Evolutionary conservation across 2,113 vertebrate genomes (phyloP).

Genomic region (Odontophorus gujanensis): DNA sequence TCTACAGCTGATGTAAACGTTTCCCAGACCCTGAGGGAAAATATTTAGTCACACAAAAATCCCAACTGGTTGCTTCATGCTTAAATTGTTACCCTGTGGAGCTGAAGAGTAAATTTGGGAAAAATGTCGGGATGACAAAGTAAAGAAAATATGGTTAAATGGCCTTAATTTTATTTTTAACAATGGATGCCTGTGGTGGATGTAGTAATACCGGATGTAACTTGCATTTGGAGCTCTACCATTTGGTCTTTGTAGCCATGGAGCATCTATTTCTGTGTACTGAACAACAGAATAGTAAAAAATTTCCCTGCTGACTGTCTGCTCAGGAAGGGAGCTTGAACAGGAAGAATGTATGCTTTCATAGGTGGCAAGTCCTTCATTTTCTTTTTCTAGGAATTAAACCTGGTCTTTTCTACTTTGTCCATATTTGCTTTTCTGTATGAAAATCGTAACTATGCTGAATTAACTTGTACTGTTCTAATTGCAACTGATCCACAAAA

Average conservation of each 20-base stretch:
- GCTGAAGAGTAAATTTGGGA: constrained; percentile 21
- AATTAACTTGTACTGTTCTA: neutral
- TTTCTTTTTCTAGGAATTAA: neutral
- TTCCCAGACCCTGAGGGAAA: neutral
- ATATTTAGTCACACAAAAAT: constrained; percentile 33
- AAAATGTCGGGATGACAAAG: constrained; percentile 7
- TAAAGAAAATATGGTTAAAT: constrained; percentile 21
- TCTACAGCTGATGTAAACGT: neutral
- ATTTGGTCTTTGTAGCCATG: neutral
- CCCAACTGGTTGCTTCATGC: constrained; percentile 24
- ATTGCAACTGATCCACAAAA: neutral
- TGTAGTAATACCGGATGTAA: neutral
- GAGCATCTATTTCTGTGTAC: neutral
- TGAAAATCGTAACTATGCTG: neutral
- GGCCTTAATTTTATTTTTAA: constrained; percentile 35
- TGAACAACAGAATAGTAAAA: neutral
- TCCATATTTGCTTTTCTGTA: neutral
- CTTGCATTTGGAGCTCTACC: neutral
- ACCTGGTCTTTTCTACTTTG: neutral
- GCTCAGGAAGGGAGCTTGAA: neutral
- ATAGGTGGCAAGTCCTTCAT: neutral
- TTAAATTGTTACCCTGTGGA: constrained; percentile 9
- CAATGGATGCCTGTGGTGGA: neutral
- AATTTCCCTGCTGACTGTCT: neutral
- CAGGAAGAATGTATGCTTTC: neutral